Evolutionary conservation across 2,797 vertebrate species (phyloP).

Genomic region (Paedocypris micromegethes): DNA sequence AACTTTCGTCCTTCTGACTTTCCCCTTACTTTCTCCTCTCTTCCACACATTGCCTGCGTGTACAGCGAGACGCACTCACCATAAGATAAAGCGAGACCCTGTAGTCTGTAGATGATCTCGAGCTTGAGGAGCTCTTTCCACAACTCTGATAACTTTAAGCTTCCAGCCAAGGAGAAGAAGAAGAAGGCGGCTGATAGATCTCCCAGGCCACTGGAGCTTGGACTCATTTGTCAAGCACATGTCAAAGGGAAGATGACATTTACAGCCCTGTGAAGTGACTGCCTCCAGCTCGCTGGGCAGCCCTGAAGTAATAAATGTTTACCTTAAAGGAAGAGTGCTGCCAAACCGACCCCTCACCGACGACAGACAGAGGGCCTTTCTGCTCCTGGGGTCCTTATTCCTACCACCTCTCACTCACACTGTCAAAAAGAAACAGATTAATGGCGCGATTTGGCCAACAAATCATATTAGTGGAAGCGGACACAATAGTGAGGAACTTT

Average conservation of each 20-base stretch:
- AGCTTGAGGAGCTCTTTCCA: conserved; percentile 32
- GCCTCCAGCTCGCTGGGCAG: conserved; percentile 83
- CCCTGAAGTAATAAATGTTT: conserved; percentile 97
- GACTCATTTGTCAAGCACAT: conserved; percentile 94
- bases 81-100: conserved; percentile 33
- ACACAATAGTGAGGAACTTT: conserved; percentile 67
- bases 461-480: conserved; percentile 87
- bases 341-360: conserved; percentile 68
- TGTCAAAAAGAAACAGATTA: conserved; percentile 86
- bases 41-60: neutral
- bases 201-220: conserved; percentile 57
- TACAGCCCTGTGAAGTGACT: conserved; percentile 87
- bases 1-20: too few relatives aligned
- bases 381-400: conserved; percentile 66
- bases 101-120: conserved; percentile 17
- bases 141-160: conserved; percentile 39
- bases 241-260: conserved; percentile 97
- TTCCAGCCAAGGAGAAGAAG: conserved; percentile 47
- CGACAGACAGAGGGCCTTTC: conserved; percentile 44
- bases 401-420: conserved; percentile 65
- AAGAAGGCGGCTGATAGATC: conserved; percentile 53
- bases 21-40: too few relatives aligned
- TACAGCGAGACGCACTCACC: conserved; percentile 12
- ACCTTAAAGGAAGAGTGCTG: conserved; percentile 82
- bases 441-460: conserved; percentile 92